These are phyloP conservation scores for Trichogramma evanescens DNA, from an alignment of 2,888 invertebrate genomes.

Conservation along the genomic window DNA sequence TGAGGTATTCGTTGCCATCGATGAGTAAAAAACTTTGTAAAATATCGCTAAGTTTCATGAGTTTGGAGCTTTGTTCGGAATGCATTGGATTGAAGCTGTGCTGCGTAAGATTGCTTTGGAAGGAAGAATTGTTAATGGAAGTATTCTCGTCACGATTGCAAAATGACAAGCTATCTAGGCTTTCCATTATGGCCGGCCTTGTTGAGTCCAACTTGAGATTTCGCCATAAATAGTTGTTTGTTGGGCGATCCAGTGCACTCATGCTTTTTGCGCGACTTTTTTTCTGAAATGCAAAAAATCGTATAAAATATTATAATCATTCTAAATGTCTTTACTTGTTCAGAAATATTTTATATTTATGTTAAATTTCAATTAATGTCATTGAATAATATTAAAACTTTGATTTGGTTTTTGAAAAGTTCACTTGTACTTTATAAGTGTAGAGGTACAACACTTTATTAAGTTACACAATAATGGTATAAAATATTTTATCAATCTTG, in stretches of 20 bases:
- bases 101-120: slow-evolving; percentile 22
- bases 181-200: slow-evolving; percentile 42
- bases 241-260: slow-evolving; percentile 12
- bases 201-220: slow-evolving; percentile 25
- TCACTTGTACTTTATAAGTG: too few species aligned
- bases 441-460: too few species aligned
- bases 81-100: slow-evolving; percentile 22
- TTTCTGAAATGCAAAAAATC: too few species aligned
- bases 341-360: too few species aligned
- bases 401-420: too few species aligned
- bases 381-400: too few species aligned
- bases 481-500: too few species aligned
- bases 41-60: slow-evolving; percentile 16
- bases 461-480: too few species aligned
- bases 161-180: slow-evolving; percentile 32
- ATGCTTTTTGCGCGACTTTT: neutral
- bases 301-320: too few species aligned
- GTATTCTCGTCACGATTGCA: slow-evolving; percentile 20
- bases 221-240: slow-evolving; percentile 21
- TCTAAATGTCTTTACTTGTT: too few species aligned
- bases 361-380: too few species aligned
- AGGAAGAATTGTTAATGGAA: slow-evolving; percentile 8
- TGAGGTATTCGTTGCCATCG: slow-evolving; percentile 57
- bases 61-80: slow-evolving; percentile 4
- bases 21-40: slow-evolving; percentile 54